Conservation (phyloP, 2,888 invertebrate genomes). For the Cryptosula pallasiana region DNA sequence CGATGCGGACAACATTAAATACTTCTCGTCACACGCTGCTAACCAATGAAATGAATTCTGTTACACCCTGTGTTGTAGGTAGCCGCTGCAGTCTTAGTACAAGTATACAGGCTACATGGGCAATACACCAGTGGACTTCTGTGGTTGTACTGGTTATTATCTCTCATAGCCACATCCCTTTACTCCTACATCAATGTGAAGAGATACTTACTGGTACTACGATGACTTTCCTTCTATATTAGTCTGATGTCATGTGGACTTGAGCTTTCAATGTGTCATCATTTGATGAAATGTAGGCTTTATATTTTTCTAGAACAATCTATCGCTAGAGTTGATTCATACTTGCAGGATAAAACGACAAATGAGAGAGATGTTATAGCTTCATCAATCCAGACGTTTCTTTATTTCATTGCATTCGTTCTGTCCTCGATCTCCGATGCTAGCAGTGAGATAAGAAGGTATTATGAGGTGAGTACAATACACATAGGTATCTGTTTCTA, state of each 20-base stretch:
- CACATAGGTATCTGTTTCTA: no score
- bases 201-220: slow-evolving; percentile 12
- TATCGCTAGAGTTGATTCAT: no score
- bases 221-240: no score
- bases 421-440: slow-evolving; percentile 8
- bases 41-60: no score
- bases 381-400: background rate
- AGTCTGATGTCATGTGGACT: no score
- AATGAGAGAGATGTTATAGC: background rate
- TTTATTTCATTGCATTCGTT: background rate
- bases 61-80: no score
- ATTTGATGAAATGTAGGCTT: no score
- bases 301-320: no score
- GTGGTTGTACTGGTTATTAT: background rate
- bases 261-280: no score
- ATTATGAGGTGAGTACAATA: background rate
- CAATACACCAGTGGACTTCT: slow-evolving; percentile 12
- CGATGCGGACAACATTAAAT: no score
- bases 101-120: background rate
- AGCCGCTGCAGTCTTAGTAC: no score
- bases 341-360: background rate
- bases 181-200: background rate
- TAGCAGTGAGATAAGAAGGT: background rate
- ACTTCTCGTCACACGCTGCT: no score
- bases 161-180: background rate